A percentile compares a stretch with the other conserved stretches of the same genome.
phyloP scores from a whole-genome alignment of 2,797 vertebrate genomes.

The Eupleurogrammus muticus region DNA sequence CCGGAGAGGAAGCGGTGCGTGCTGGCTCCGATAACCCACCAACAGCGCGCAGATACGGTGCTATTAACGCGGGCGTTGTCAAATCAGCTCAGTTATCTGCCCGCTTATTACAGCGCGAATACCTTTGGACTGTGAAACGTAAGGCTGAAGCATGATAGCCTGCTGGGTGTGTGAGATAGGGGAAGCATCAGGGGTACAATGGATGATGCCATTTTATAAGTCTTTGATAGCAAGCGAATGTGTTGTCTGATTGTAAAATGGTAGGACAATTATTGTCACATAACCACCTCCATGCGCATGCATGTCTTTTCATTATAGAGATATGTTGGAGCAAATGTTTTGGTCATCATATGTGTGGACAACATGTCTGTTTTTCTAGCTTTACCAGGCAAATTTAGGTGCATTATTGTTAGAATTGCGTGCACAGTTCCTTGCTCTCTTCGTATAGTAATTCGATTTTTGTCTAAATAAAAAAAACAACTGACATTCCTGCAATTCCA shows the following conservation, averaged over 20 bases:
- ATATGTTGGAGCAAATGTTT: neutral
- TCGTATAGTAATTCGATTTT: too few relatives aligned
- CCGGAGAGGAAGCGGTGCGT: neutral
- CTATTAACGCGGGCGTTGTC: neutral
- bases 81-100: conserved; percentile 27
- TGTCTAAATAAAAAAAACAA: too few relatives aligned
- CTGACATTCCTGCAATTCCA: too few relatives aligned
- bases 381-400: neutral
- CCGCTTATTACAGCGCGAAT: conserved; percentile 24
- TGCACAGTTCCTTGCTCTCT: neutral
- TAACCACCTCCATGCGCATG: neutral
- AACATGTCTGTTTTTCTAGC: neutral
- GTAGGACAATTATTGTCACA: neutral
- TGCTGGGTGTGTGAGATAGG: conserved; percentile 59
- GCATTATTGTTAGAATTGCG: neutral
- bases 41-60: neutral
- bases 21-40: neutral
- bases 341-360: neutral
- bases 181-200: conserved; percentile 22
- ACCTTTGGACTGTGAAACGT: conserved; percentile 78
- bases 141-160: conserved; percentile 33
- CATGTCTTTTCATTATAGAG: neutral
- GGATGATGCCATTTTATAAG: conserved; percentile 49
- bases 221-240: conserved; percentile 1
- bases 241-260: conserved; percentile 6